These are phyloP conservation scores for Alcedo quadribrachys DNA, from an alignment of 2,797 vertebrate species.

Conservation along the genomic window DNA sequence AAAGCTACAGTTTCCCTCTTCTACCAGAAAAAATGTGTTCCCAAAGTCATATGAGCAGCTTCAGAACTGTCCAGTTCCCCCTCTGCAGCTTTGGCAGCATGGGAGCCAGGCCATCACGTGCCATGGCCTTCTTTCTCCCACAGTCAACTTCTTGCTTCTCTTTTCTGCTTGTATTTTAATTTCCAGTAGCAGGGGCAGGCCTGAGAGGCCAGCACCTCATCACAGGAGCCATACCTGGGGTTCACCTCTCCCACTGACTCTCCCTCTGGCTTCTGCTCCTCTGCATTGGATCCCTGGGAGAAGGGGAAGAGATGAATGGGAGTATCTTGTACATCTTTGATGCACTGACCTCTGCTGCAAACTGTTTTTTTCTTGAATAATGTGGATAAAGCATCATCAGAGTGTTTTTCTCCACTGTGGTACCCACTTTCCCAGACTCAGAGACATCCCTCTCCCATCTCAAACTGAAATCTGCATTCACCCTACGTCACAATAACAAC, in stretches of 20 bases:
- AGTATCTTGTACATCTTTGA: accelerated
- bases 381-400: background rate
- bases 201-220: background rate
- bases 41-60: background rate
- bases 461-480: background rate
- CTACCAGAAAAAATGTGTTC: background rate
- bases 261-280: background rate
- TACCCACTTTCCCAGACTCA: background rate
- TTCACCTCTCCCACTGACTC: background rate
- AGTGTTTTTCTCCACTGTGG: background rate
- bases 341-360: background rate
- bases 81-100: accelerated
- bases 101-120: accelerated
- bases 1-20: background rate
- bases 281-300: background rate
- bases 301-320: background rate
- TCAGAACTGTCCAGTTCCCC: background rate
- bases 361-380: background rate
- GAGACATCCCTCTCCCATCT: background rate
- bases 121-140: background rate
- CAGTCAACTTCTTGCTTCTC: background rate
- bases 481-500: background rate
- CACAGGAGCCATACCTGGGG: background rate
- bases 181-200: background rate
- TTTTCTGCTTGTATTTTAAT: background rate